Conservation (phyloP, 2,113 vertebrate species). For the Chelonoidis abingdonii region DNA sequence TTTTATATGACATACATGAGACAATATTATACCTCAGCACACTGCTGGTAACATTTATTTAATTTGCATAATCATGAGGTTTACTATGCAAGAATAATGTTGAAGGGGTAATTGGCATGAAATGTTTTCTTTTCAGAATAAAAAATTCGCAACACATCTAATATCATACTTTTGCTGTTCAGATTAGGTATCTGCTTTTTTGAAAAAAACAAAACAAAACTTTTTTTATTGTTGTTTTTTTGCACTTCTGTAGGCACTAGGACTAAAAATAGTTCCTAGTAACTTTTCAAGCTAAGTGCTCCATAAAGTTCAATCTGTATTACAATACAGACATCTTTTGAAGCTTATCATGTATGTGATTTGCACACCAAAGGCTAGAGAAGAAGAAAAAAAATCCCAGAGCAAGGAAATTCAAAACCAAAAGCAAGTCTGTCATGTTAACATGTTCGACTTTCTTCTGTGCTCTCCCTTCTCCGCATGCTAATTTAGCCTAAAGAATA, state of each 20-base stretch:
- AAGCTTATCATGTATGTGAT: constrained; percentile 60
- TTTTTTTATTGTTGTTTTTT: background rate
- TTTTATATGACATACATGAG: background rate
- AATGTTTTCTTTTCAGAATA: background rate
- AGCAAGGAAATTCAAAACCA: constrained; percentile 47
- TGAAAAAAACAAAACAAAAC: background rate
- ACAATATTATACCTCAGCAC: background rate
- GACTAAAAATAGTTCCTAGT: constrained; percentile 64
- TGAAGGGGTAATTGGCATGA: background rate
- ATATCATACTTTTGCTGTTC: too few species aligned
- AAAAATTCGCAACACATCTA: background rate
- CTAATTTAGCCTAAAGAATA: constrained; percentile 70
- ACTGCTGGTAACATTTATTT: background rate
- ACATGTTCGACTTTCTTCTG: constrained; percentile 51
- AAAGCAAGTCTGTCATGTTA: constrained; percentile 52
- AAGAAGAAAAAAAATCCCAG: constrained; percentile 35
- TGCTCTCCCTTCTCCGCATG: constrained; percentile 60
- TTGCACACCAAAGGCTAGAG: constrained; percentile 63
- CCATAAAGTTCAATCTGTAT: constrained; percentile 63
- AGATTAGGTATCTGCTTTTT: background rate
- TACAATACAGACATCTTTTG: constrained; percentile 62
- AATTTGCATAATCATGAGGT: background rate
- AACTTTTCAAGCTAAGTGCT: constrained; percentile 61
- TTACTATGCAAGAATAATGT: background rate
- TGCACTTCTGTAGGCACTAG: background rate